Percentiles rank a stretch among this genome's conserved stretches.
These are phyloP conservation scores for Eupeodes luniger DNA, from an alignment of 2,888 invertebrate genomes.

Conservation along the genomic window DNA sequence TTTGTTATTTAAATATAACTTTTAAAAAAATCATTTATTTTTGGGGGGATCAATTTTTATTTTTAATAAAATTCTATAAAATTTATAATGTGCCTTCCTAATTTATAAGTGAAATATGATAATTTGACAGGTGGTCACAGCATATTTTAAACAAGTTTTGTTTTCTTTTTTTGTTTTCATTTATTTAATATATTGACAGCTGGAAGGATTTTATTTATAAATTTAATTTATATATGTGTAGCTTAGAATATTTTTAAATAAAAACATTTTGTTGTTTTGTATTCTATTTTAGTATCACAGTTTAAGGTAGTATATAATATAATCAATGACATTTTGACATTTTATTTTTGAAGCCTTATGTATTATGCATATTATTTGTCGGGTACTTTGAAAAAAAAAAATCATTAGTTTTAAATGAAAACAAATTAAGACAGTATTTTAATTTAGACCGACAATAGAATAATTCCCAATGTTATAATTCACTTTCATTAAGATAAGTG, in stretches of 20 bases:
- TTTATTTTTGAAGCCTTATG: not conserved
- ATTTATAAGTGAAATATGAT: not conserved
- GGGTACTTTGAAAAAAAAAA: too few relatives aligned
- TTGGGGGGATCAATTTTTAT: not conserved
- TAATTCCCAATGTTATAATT: too few relatives aligned
- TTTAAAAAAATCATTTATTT: slow-evolving; percentile 10
- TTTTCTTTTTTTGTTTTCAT: not conserved
- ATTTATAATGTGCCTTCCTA: too few relatives aligned
- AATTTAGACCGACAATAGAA: too few relatives aligned
- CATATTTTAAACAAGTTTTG: not conserved
- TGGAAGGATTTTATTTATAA: not conserved
- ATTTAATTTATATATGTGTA: not conserved
- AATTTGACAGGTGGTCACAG: slow-evolving; percentile 15
- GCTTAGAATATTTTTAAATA: not conserved
- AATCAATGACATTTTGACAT: not conserved
- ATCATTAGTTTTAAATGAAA: too few relatives aligned
- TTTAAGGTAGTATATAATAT: not conserved
- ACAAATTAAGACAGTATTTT: too few relatives aligned
- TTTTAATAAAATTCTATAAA: not conserved
- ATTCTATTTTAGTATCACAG: not conserved
- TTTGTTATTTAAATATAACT: not conserved
- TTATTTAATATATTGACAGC: not conserved
- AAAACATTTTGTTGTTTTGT: not conserved
- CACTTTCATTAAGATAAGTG: too few relatives aligned
- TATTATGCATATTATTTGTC: too few relatives aligned